A percentile compares a stretch with the other conserved stretches of the same genome.
These are phyloP conservation scores for Drosophila seguyi DNA, from an alignment of 1,140 invertebrate species.

Conservation along the genomic window DNA sequence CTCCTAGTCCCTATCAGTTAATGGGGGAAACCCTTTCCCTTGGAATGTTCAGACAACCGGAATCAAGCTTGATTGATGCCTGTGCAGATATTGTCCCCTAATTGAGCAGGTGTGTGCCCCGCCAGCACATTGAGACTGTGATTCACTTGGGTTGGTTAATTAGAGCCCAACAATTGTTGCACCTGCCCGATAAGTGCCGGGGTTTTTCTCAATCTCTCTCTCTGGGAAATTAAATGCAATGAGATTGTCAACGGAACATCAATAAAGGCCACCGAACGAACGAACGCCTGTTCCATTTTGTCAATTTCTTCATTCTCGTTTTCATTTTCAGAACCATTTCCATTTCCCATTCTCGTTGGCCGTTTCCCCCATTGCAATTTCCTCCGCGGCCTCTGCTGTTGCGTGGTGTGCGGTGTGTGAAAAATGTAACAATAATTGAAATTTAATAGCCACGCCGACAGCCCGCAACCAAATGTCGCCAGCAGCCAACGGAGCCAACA, in stretches of 20 bases:
- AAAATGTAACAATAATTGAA: constrained; percentile 83
- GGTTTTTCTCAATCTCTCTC: constrained; percentile 1
- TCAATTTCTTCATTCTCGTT: constrained; percentile 14
- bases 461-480: constrained; percentile 59
- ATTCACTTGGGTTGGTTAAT: constrained; percentile 31
- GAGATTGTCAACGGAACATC: constrained; percentile 31
- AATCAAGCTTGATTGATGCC: constrained; percentile 23
- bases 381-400: constrained; percentile 39
- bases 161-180: constrained; percentile 29
- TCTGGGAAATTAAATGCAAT: constrained; percentile 24
- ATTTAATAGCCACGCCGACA: constrained; percentile 79
- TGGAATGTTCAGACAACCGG: background rate
- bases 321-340: constrained; percentile 37
- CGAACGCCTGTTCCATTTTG: constrained; percentile 54
- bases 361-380: constrained; percentile 57
- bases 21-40: constrained; percentile 43
- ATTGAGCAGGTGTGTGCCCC: constrained; percentile 15
- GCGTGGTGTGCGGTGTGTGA: constrained; percentile 65
- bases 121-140: constrained; percentile 17
- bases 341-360: constrained; percentile 59
- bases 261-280: constrained; percentile 24
- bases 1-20: constrained; percentile 35
- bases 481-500: constrained; percentile 25
- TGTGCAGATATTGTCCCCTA: constrained; percentile 31
- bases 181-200: constrained; percentile 29